Base-by-base conservation (phyloP, 1,140 invertebrate genomes). In the Diploscapter pachys region DNA sequence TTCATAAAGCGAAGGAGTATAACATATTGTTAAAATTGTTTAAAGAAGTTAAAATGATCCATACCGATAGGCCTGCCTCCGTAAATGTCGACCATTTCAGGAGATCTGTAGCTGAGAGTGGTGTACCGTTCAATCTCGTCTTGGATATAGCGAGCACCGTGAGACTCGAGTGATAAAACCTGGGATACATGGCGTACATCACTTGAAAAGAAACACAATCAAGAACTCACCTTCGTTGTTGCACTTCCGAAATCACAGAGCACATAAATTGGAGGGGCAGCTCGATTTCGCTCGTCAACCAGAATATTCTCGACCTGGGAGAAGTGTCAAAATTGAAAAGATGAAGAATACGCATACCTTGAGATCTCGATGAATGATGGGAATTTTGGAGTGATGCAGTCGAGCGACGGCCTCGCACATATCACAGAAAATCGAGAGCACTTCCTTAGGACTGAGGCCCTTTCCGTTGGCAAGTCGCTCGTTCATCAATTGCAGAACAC, bases 71-170 rank as follows among this genome's bases (percentile, higher is more conserved):
- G 87, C 87, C 92, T 92, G 49, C 91, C 92, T 79, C 89, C 90
- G 86, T 96, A 97, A 79, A 97, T 89, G 87, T 97, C 94, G 52
- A 97, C 90, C 95, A 97, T 96, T 89, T 97, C 95, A 48, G 95
- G 95, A 13, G 93, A 90, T 81, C 94, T 90, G 86, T 97, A 96
- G 63, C 93, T 92, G 13, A 96, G 87, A 2, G 95, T 97, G 4
- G 94, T 97, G 85, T 96, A 96, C 83, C 88, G 88, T 86, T 93
- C 92, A 77, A 96, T 93, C 88, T 96, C 94, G 82, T 96, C 94
- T 86, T 95, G 92, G 5, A 79, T 70, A 62, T 31, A 74, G 31
- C 56, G 61, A 9, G 68, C 53, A n/a, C 72, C 63, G 51, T 62
- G 66, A 6, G 72, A 64, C 4, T 79, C 72, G 2, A 67, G 61